phyloP scores from a whole-genome alignment of 2,888 invertebrate genomes.

The Gymnosoma rotundatum region DNA sequence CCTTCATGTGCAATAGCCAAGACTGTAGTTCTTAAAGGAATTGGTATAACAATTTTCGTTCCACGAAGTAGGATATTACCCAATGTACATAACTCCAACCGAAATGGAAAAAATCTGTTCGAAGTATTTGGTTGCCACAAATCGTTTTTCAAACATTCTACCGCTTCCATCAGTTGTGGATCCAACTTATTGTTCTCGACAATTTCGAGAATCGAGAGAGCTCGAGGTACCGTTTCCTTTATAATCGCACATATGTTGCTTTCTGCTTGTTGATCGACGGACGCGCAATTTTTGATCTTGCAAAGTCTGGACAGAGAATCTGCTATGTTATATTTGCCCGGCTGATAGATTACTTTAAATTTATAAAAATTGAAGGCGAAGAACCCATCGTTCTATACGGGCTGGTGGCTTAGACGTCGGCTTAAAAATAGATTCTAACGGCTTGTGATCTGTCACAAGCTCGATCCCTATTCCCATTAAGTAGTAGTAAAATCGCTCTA shows the following conservation, averaged over 20 bases:
- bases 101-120: background rate
- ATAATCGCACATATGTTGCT: background rate
- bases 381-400: background rate
- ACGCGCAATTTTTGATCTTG: background rate
- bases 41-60: background rate
- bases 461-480: background rate
- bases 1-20: slow-evolving; percentile 3
- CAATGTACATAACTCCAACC: background rate
- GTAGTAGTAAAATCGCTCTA: too few relatives aligned
- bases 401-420: background rate
- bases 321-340: background rate
- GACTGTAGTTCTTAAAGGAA: background rate
- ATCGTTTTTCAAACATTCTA: background rate
- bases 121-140: background rate
- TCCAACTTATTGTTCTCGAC: background rate
- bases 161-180: background rate
- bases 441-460: background rate
- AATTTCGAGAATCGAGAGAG: background rate
- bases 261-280: background rate
- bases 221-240: background rate
- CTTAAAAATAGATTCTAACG: background rate
- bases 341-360: background rate
- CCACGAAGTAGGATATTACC: background rate
- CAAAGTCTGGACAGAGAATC: background rate
- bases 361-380: background rate